These are phyloP conservation scores for Drosophila ananassae DNA, from an alignment of 1,140 invertebrate genomes.

Conservation along the genomic window DNA sequence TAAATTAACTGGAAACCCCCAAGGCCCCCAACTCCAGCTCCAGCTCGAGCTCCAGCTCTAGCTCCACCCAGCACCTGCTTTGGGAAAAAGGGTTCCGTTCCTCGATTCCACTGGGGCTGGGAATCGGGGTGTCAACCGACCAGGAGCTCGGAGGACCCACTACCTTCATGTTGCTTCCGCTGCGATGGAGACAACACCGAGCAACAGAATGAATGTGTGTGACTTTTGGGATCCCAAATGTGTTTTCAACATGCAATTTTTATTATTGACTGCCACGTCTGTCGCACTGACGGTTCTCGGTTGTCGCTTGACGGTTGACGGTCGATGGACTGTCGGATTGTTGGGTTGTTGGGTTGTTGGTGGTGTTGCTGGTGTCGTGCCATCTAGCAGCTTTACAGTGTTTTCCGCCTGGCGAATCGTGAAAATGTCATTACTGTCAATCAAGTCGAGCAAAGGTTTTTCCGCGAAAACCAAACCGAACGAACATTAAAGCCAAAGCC, in stretches of 20 bases:
- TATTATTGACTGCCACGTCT: constrained; percentile 69
- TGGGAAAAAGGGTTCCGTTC: constrained; percentile 44
- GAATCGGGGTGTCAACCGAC: constrained; percentile 26
- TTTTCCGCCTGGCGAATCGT: constrained; percentile 77
- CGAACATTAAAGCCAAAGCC: constrained; percentile 59
- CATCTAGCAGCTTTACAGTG: constrained; percentile 70
- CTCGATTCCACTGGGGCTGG: constrained; percentile 17
- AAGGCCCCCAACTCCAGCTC: background rate
- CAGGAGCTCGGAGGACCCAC: constrained; percentile 4
- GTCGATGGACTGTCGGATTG: background rate
- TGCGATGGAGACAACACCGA: constrained; percentile 37
- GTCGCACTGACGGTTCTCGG: constrained; percentile 42
- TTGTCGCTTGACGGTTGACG: constrained; percentile 8
- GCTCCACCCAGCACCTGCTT: background rate
- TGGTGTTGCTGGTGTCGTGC: constrained; percentile 53
- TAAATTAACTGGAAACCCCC: constrained; percentile 70
- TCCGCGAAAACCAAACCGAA: constrained; percentile 42
- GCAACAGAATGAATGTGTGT: constrained; percentile 41
- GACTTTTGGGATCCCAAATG: constrained; percentile 75
- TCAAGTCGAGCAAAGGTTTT: constrained; percentile 65
- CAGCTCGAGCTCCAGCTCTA: background rate
- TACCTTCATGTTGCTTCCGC: constrained; percentile 24
- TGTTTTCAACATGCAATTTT: constrained; percentile 79
- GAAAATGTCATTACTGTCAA: constrained; percentile 81
- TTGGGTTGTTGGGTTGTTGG: background rate